Evolutionary conservation across 2,113 vertebrate genomes (phyloP).

Genomic region (Origma solitaria): DNA sequence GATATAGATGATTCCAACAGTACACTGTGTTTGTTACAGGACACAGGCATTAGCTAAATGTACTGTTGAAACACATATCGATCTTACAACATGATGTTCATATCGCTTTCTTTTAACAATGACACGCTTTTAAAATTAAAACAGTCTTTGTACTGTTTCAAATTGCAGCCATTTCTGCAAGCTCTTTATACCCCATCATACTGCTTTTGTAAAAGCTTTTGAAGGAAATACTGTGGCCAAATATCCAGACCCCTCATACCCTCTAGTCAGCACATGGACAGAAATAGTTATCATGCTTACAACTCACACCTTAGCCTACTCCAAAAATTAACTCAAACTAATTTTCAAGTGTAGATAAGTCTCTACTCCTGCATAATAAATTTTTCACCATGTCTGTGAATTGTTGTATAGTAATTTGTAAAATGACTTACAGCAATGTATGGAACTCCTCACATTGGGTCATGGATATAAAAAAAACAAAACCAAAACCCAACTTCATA

Average conservation of each 20-base stretch:
- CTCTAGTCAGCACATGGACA: neutral
- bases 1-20: neutral
- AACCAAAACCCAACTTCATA: neutral
- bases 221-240: neutral
- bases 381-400: neutral
- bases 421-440: neutral
- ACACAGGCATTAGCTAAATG: neutral
- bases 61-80: neutral
- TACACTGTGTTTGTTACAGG: neutral
- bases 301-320: neutral
- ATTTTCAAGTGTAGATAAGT: neutral
- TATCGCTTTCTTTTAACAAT: neutral
- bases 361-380: neutral
- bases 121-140: neutral
- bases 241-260: neutral
- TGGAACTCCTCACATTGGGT: neutral
- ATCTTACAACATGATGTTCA: neutral
- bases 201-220: neutral
- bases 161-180: neutral
- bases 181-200: neutral
- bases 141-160: neutral
- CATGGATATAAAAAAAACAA: neutral
- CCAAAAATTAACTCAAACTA: neutral
- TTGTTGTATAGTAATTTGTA: neutral
- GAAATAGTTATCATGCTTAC: neutral